phyloP scores from a whole-genome alignment of 2,113 vertebrate species.

The Bubo scandiacus region DNA sequence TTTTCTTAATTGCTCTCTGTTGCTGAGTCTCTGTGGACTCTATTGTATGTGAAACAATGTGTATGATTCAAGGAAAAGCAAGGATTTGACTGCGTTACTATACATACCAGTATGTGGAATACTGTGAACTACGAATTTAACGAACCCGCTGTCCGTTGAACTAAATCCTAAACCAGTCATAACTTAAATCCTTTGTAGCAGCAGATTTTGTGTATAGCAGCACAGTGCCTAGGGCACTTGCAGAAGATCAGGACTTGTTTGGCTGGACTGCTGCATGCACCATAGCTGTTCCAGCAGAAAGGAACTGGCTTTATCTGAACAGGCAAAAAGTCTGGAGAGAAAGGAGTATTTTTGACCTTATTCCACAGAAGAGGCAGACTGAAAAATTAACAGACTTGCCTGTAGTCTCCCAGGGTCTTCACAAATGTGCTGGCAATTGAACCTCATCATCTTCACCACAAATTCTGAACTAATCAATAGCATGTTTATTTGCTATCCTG shows the following conservation, averaged over 20 bases:
- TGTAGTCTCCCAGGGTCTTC: neutral
- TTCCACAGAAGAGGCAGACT: neutral
- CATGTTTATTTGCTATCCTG: slow-evolving; percentile 3
- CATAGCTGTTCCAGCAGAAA: neutral
- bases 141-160: neutral
- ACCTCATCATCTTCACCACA: neutral
- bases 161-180: neutral
- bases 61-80: neutral
- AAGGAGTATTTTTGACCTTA: neutral
- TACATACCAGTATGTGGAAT: neutral
- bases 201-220: neutral
- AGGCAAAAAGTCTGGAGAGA: neutral
- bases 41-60: neutral
- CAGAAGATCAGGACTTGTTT: neutral
- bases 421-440: neutral
- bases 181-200: neutral
- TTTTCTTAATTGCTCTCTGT: slow-evolving; percentile 34
- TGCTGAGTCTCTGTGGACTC: neutral
- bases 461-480: slow-evolving; percentile 19
- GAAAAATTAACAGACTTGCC: neutral
- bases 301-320: neutral
- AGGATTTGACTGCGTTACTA: neutral
- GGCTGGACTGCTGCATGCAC: neutral
- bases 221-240: neutral
- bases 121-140: neutral